Percentiles rank a stretch among this genome's conserved stretches.
Conservation (phyloP, 1,140 invertebrate species). For the Psilanteris sp. region DNA sequence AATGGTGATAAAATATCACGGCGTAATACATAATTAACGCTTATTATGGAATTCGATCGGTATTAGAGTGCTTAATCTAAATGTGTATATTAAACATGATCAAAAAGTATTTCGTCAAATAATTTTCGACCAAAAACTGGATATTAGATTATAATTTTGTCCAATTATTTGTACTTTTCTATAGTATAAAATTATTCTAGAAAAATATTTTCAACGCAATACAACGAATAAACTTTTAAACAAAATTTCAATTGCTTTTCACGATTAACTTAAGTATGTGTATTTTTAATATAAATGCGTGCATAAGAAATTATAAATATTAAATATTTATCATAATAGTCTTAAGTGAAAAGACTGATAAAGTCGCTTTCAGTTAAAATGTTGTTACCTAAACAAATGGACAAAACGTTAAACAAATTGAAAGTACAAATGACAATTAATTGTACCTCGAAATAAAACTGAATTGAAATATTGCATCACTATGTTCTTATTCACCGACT, state of each 20-base stretch:
- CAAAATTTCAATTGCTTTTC: constrained; percentile 1
- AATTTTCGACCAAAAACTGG: neutral
- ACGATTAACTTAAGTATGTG: too few relatives aligned
- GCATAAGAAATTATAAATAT: too few relatives aligned
- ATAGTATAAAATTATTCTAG: neutral
- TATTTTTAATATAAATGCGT: too few relatives aligned
- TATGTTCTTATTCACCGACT: too few relatives aligned
- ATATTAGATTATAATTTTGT: neutral
- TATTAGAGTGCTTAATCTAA: constrained; percentile 20
- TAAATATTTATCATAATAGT: too few relatives aligned
- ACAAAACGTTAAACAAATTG: too few relatives aligned
- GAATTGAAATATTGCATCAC: neutral
- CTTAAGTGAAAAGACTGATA: too few relatives aligned
- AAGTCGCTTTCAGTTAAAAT: too few relatives aligned
- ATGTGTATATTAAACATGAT: constrained; percentile 1
- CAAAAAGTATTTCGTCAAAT: constrained; percentile 21
- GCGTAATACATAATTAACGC: too few relatives aligned
- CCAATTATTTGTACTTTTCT: constrained; percentile 15
- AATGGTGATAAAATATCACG: too few relatives aligned
- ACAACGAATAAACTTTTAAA: neutral
- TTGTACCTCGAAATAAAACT: neutral
- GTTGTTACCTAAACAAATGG: too few relatives aligned
- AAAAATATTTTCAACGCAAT: too few relatives aligned
- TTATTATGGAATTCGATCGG: neutral
- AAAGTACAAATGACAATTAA: constrained; percentile 1